A percentile compares a stretch with the other conserved stretches of the same genome.
phyloP scores from a whole-genome alignment of 2,113 vertebrate genomes.

The Polypterus senegalus region DNA sequence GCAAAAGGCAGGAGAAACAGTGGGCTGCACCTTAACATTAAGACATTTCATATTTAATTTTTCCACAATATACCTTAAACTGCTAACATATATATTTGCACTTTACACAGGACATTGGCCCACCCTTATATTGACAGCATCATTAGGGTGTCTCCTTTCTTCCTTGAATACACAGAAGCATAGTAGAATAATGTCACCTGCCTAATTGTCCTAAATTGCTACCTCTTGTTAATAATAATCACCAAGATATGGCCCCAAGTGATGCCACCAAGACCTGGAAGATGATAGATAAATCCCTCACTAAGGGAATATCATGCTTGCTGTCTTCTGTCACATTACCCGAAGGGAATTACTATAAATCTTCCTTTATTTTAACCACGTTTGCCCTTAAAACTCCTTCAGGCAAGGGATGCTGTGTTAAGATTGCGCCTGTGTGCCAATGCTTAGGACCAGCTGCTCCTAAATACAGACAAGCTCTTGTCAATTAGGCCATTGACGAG shows the following conservation, averaged over 20 bases:
- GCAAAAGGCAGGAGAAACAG: no score
- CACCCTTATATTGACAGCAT: conserved; percentile 17
- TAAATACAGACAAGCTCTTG: conserved; percentile 98
- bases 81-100: background rate
- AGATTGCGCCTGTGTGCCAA: conserved; percentile 92
- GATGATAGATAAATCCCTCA: conserved; percentile 63
- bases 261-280: conserved; percentile 40
- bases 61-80: no score
- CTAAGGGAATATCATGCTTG: conserved; percentile 76
- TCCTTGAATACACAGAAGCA: conserved; percentile 39
- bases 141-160: conserved; percentile 21
- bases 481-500: conserved; percentile 98
- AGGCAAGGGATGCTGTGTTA: conserved; percentile 81
- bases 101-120: conserved; percentile 3
- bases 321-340: conserved; percentile 71
- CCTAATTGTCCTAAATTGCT: conserved; percentile 64
- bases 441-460: conserved; percentile 95
- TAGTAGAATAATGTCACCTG: conserved; percentile 74
- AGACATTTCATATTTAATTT: no score
- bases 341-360: conserved; percentile 94
- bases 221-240: conserved; percentile 69
- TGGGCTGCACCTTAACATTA: no score
- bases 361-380: conserved; percentile 91
- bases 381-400: conserved; percentile 65
- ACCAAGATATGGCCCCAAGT: conserved; percentile 51